Evolutionary conservation across 2,113 vertebrate species (phyloP).

Genomic region (Cephalopholis sonnerati): DNA sequence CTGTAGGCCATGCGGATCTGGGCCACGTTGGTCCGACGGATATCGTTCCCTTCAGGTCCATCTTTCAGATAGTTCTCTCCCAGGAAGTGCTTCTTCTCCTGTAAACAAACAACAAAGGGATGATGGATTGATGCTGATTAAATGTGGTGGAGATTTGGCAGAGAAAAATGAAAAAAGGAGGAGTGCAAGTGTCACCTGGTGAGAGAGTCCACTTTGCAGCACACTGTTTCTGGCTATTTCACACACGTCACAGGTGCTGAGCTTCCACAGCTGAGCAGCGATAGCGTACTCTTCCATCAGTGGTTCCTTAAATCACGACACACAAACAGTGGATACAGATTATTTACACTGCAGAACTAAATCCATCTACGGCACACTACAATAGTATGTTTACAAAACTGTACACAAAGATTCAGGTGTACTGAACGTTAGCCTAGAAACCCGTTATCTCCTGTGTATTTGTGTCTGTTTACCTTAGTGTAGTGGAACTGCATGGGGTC

Average conservation of each 20-base stretch:
- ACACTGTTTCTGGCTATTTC: constrained; percentile 96
- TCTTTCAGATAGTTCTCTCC: constrained; percentile 91
- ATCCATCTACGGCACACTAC: not conserved
- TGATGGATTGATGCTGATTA: not conserved
- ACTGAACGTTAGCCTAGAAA: not conserved
- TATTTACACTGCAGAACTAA: not conserved
- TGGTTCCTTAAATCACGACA: constrained; percentile 86
- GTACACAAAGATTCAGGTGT: not conserved
- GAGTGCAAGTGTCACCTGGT: constrained; percentile 83
- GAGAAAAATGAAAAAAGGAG: not conserved
- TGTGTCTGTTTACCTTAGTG: constrained; percentile 89
- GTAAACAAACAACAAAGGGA: constrained; percentile 27
- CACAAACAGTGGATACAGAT: constrained; percentile 32
- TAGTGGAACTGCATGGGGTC: constrained; percentile 98
- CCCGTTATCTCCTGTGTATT: not conserved
- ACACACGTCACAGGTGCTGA: constrained; percentile 95
- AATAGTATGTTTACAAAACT: not conserved
- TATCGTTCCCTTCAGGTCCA: constrained; percentile 94
- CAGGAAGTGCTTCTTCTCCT: constrained; percentile 94
- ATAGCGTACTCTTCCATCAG: constrained; percentile 98
- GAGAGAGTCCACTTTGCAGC: constrained; percentile 91
- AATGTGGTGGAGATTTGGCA: not conserved
- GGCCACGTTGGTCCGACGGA: constrained; percentile 93
- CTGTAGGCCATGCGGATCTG: constrained; percentile 97
- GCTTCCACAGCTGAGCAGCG: constrained; percentile 97